Conservation (phyloP, 2,113 vertebrate species). For the Passer montanus region DNA sequence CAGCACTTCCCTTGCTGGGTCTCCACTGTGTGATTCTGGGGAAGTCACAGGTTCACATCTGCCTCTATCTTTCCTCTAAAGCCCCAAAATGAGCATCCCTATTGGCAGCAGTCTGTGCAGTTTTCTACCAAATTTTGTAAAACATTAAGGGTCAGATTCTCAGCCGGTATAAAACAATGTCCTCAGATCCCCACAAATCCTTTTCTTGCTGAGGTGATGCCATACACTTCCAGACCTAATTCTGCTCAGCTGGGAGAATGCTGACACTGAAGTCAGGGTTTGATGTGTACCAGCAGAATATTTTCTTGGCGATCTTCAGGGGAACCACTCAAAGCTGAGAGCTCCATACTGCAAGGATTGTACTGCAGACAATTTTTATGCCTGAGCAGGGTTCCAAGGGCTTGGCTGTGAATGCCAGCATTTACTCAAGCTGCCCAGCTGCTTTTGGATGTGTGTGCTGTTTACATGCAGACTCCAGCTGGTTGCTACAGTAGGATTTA, state of each 20-base stretch:
- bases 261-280: background rate
- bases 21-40: background rate
- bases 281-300: background rate
- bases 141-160: background rate
- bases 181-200: background rate
- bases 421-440: slow-evolving; percentile 21
- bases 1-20: background rate
- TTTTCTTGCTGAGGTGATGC: background rate
- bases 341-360: background rate
- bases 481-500: slow-evolving; percentile 21
- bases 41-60: background rate
- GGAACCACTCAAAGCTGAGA: background rate
- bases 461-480: slow-evolving; percentile 22
- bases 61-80: background rate
- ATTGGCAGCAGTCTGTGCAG: background rate
- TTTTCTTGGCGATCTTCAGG: background rate
- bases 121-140: background rate
- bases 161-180: background rate
- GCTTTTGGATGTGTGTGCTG: background rate
- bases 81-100: background rate
- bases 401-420: background rate
- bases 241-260: background rate
- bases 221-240: background rate
- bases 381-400: background rate
- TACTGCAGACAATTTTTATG: background rate